Percentiles rank a stretch among this genome's conserved stretches.
Conservation (phyloP, 1,140 invertebrate species). For the Gryon sp. region DNA sequence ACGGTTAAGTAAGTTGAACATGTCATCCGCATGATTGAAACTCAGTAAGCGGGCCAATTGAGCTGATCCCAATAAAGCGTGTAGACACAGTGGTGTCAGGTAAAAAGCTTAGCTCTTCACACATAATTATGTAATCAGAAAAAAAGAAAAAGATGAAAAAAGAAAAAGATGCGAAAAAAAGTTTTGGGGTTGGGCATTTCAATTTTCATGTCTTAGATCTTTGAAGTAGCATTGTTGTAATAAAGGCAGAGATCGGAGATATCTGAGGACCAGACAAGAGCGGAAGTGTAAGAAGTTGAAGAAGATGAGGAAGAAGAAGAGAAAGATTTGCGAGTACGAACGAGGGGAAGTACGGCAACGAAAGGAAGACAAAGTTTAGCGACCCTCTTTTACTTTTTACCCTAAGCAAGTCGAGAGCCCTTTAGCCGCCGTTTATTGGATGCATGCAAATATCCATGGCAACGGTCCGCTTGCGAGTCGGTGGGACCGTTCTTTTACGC, state of each 20-base stretch:
- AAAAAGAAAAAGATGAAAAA: too few relatives aligned
- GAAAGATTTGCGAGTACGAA: constrained; percentile 38
- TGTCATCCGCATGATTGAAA: too few relatives aligned
- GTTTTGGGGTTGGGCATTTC: constrained; percentile 19
- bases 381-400: constrained; percentile 77
- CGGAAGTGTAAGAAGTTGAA: too few relatives aligned
- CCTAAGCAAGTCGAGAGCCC: constrained; percentile 78
- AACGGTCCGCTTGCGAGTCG: constrained; percentile 68
- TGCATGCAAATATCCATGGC: constrained; percentile 81
- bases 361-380: constrained; percentile 67
- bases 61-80: too few relatives aligned
- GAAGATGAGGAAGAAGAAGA: constrained; percentile 34
- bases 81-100: too few relatives aligned
- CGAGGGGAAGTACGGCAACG: constrained; percentile 41
- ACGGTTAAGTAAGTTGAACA: too few relatives aligned
- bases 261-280: constrained; percentile 56
- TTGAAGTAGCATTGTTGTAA: constrained; percentile 55
- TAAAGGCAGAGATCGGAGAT: constrained; percentile 40
- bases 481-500: constrained; percentile 46
- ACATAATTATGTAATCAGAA: too few relatives aligned
- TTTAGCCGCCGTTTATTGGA: constrained; percentile 80
- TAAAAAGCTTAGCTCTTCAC: too few relatives aligned
- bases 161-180: too few relatives aligned
- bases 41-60: too few relatives aligned
- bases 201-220: constrained; percentile 61